Base-by-base conservation (phyloP, 2,888 invertebrate species). In the Chironomus riparius region DNA sequence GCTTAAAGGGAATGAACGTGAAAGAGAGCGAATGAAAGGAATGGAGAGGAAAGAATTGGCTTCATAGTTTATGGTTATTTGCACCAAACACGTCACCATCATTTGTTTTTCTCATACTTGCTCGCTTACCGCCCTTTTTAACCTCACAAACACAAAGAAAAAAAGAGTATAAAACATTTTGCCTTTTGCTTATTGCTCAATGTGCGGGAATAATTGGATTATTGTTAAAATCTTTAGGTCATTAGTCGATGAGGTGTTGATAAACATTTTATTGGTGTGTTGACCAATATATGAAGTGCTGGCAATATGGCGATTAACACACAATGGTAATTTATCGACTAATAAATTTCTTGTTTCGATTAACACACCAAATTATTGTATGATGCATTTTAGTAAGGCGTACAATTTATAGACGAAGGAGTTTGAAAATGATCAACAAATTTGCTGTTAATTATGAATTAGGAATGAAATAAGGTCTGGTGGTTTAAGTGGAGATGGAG, bases 201-300 rank as follows among this genome's bases (percentile, higher is more conserved):
- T 72, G 61, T 72, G 47, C 15, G 56, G 22, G 72, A 62, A 72
- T 62, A 72, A 72, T 72, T 72, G 72, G 72, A 62, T 72, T 72
- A 62, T 56, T 56, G 56, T 56, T 56, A 15, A 56, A 56, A 56
- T 56, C 56, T 18, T 18, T 56, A 56, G 56, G 56, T 56, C 56
- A 56, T 56, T 56, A 56, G 56, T 56, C 56, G 15, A 56, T 56
- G 50, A 56, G 56, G 56, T 56, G 56, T 56, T 56, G 56, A 56
- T 56, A 56, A 56, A 56, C 56, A 56, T 15, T 56, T 56, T 18
- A 56, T 7, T 56, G 56, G 18, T 15, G n/a, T 56, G 56, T 56
- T 7, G 56, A 56, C 56, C 18, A 15, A 18, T 56, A 56, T 56
- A 56, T 56, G 56, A 56, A 56, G 56, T 56, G 56, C 18, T 56